phyloP scores from a whole-genome alignment of 2,888 invertebrate species.

The Antitype chi region DNA sequence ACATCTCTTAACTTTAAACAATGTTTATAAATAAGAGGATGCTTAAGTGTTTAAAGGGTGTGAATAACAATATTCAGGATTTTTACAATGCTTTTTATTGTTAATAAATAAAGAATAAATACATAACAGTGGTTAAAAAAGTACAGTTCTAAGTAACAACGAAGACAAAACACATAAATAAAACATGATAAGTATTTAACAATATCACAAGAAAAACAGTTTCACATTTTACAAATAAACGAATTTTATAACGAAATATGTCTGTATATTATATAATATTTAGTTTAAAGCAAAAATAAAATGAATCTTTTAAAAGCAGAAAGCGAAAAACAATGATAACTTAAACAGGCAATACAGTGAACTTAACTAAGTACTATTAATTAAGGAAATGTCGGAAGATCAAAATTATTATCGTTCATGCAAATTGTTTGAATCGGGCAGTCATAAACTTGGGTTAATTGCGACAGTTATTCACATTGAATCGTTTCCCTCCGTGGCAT shows the following conservation, averaged over 20 bases:
- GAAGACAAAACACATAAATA: background rate
- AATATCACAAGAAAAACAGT: background rate
- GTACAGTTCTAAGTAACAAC: background rate
- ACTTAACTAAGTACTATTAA: constrained; percentile 27
- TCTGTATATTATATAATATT: background rate
- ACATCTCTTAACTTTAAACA: too few relatives aligned
- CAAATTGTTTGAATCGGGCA: constrained; percentile 16
- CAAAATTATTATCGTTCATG: constrained; percentile 15
- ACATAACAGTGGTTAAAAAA: background rate
- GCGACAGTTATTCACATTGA: constrained; percentile 15
- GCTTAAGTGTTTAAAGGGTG: background rate
- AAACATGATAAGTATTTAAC: background rate
- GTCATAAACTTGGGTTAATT: constrained; percentile 24
- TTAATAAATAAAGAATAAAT: constrained; percentile 13
- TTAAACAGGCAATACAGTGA: constrained; percentile 3
- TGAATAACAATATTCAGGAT: background rate
- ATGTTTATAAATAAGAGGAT: too few relatives aligned
- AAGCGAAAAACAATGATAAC: background rate
- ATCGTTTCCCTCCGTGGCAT: background rate
- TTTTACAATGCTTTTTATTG: constrained; percentile 25
- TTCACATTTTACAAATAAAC: background rate
- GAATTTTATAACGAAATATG: background rate
- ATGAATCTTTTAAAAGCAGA: background rate
- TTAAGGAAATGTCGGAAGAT: constrained; percentile 6
- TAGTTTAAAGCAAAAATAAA: background rate